Evolutionary conservation across 2,888 invertebrate species (phyloP).

Genomic region (Cylloceria caligata): DNA sequence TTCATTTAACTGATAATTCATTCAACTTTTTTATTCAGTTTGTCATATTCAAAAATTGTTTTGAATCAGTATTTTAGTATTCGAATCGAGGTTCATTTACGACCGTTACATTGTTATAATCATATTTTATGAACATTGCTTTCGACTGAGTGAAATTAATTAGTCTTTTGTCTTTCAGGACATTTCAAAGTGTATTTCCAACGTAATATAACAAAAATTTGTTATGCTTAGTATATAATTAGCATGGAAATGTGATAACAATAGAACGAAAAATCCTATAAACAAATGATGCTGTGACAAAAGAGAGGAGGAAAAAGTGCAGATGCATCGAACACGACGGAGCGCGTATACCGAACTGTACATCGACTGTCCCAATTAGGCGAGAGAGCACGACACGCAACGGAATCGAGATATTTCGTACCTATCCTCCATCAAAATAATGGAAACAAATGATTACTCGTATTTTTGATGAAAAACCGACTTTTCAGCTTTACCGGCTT

Average conservation of each 20-base stretch:
- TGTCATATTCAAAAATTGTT: neutral
- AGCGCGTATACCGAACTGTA: constrained; percentile 1
- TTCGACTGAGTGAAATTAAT: too few species aligned
- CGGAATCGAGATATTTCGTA: constrained; percentile 59
- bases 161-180: too few species aligned
- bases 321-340: constrained; percentile 24
- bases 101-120: too few species aligned
- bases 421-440: constrained; percentile 67
- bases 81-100: too few species aligned
- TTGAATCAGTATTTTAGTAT: neutral
- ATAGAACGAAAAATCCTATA: neutral
- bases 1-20: neutral
- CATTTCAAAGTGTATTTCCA: neutral
- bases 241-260: neutral
- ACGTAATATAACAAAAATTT: neutral
- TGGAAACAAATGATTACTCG: constrained; percentile 74
- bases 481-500: constrained; percentile 53
- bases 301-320: neutral
- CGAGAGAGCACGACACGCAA: constrained; percentile 21
- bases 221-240: neutral
- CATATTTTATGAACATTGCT: too few species aligned
- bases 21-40: neutral
- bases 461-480: constrained; percentile 69
- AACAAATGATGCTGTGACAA: neutral
- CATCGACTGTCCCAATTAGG: constrained; percentile 51